Conservation (phyloP, 2,113 vertebrate species). For the Lycaon pictus region DNA sequence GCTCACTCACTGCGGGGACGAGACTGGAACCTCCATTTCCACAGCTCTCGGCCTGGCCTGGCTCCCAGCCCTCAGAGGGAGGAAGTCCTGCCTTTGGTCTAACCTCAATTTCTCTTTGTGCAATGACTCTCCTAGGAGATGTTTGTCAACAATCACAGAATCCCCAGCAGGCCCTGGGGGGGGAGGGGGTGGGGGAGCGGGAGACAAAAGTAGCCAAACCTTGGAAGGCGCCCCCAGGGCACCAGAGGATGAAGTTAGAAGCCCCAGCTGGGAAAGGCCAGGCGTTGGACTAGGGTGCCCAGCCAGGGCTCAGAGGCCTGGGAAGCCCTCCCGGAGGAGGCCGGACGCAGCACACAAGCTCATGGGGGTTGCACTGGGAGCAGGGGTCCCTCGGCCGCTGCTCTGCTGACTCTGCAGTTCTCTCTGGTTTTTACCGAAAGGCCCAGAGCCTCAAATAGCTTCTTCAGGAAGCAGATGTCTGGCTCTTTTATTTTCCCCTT, state of each 20-base stretch:
- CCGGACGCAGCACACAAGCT: accelerated
- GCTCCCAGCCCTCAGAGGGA: neutral
- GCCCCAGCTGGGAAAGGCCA: neutral
- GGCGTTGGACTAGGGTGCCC: neutral
- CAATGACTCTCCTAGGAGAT: neutral
- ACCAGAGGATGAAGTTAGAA: neutral
- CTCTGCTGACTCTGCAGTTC: slow-evolving; percentile 58
- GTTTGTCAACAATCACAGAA: neutral
- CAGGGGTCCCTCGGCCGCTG: neutral
- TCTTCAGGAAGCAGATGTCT: slow-evolving; percentile 58
- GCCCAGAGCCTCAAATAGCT: neutral
- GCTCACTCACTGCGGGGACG: neutral
- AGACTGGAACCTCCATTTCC: neutral
- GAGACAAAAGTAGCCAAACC: neutral
- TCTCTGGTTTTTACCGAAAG: slow-evolving; percentile 56
- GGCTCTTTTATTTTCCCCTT: slow-evolving; percentile 42
- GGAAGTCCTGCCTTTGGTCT: slow-evolving; percentile 30
- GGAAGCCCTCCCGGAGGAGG: neutral
- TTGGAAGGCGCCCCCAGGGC: accelerated
- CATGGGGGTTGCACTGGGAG: neutral
- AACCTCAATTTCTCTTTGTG: neutral
- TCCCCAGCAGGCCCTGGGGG: neutral
- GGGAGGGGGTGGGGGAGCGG: too few relatives aligned
- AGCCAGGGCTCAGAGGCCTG: neutral
- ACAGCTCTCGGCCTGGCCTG: neutral